A percentile compares a stretch with the other conserved stretches of the same genome.
Conservation (phyloP, 2,888 invertebrate species). For the Leptopterna dolabrata region DNA sequence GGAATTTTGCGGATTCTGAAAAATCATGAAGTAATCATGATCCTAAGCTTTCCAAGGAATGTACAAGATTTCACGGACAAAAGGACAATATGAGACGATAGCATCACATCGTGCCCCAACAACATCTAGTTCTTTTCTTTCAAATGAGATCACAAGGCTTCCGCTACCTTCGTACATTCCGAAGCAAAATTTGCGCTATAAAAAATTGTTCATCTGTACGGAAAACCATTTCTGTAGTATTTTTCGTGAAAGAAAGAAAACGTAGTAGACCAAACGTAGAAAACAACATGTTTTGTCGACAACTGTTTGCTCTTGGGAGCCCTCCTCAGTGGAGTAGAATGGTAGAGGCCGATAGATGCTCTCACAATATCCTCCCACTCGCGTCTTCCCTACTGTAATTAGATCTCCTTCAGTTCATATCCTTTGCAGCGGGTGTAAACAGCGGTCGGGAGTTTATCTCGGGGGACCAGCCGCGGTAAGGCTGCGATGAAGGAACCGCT, state of each 20-base stretch:
- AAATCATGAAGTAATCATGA: too few relatives aligned
- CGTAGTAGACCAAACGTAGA: background rate
- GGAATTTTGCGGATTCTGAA: too few relatives aligned
- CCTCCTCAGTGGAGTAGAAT: background rate
- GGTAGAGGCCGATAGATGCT: background rate
- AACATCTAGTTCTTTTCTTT: too few relatives aligned
- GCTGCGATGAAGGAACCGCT: background rate
- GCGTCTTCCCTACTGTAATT: constrained; percentile 11
- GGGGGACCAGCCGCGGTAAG: background rate
- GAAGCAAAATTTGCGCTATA: too few relatives aligned
- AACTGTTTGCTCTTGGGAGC: background rate
- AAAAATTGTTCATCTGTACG: background rate
- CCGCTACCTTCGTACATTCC: too few relatives aligned
- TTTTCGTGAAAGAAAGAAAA: background rate
- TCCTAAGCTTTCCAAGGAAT: too few relatives aligned
- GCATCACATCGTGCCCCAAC: too few relatives aligned
- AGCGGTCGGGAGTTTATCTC: constrained; percentile 24
- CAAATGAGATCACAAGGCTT: too few relatives aligned
- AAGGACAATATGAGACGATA: too few relatives aligned
- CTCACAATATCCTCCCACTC: constrained; percentile 4
- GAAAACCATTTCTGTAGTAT: background rate
- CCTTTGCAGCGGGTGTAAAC: constrained; percentile 20
- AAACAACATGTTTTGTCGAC: constrained; percentile 1
- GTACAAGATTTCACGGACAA: too few relatives aligned
- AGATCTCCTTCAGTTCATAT: constrained; percentile 23